phyloP scores from a whole-genome alignment of 2,888 invertebrate species.

The Tryphoninae sp. region DNA sequence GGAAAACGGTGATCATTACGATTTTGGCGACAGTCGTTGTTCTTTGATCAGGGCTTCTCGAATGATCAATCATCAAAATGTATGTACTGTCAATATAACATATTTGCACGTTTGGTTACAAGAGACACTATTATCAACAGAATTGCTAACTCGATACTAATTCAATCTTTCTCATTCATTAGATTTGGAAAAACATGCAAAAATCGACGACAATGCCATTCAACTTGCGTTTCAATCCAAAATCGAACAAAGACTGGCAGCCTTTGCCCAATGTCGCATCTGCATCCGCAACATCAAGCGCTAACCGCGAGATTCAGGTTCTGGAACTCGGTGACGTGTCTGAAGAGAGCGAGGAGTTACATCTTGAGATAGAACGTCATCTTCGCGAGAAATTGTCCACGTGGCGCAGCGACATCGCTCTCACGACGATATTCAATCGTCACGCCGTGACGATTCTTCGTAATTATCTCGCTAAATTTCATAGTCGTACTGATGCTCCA shows the following conservation, averaged over 20 bases:
- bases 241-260: slow-evolving; percentile 77
- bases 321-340: slow-evolving; percentile 69
- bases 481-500: slow-evolving; percentile 65
- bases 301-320: slow-evolving; percentile 70
- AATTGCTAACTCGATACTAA: too few species aligned
- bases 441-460: slow-evolving; percentile 76
- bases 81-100: slow-evolving; percentile 65
- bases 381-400: slow-evolving; percentile 74
- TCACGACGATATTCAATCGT: slow-evolving; percentile 77
- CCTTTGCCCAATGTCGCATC: slow-evolving; percentile 66
- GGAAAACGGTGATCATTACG: slow-evolving; percentile 76
- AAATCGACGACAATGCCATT: slow-evolving; percentile 71
- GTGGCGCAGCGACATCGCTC: slow-evolving; percentile 73
- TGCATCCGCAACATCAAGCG: slow-evolving; percentile 31
- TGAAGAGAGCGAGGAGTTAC: slow-evolving; percentile 65
- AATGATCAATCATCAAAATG: slow-evolving; percentile 77
- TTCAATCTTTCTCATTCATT: slow-evolving; percentile 19
- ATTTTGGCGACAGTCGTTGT: slow-evolving; percentile 76
- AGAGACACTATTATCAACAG: too few species aligned
- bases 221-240: slow-evolving; percentile 75
- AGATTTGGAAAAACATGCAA: slow-evolving; percentile 79
- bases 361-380: slow-evolving; percentile 72
- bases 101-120: not conserved
- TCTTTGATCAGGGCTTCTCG: slow-evolving; percentile 75
- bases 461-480: slow-evolving; percentile 70